Evolutionary conservation across 2,797 vertebrate species (phyloP).

Genomic region (Myoxocephalus aenaeus): DNA sequence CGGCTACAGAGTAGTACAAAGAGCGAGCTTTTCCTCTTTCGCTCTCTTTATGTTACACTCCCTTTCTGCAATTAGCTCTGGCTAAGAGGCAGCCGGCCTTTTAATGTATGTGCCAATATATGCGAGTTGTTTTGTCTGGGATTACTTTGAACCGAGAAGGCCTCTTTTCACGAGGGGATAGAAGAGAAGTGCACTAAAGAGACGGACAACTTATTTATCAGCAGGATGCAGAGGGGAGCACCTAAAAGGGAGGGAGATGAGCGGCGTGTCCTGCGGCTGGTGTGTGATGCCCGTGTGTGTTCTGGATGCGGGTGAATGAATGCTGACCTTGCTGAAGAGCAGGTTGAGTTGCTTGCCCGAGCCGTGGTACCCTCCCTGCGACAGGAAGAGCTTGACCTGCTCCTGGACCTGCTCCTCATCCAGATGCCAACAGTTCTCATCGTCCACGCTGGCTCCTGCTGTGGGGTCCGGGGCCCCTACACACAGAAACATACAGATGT

Average conservation of each 20-base stretch:
- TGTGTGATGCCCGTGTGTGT: slow-evolving; percentile 46
- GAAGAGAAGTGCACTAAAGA: slow-evolving; percentile 32
- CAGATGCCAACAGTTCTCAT: slow-evolving; percentile 99
- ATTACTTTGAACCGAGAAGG: slow-evolving; percentile 30
- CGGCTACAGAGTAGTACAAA: slow-evolving; percentile 14
- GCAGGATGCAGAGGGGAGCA: slow-evolving; percentile 35
- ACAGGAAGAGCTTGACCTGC: slow-evolving; percentile 98
- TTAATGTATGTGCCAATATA: slow-evolving; percentile 50
- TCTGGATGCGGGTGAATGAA: slow-evolving; percentile 37
- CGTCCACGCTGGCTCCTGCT: slow-evolving; percentile 97
- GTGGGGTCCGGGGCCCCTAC: slow-evolving; percentile 97
- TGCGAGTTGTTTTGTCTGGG: slow-evolving; percentile 43
- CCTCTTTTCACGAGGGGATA: slow-evolving; percentile 44
- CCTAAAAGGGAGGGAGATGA: slow-evolving; percentile 17
- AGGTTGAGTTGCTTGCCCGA: slow-evolving; percentile 99
- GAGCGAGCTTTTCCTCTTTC: slow-evolving; percentile 26
- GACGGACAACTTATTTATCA: slow-evolving; percentile 31
- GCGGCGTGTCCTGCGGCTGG: neutral
- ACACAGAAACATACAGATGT: slow-evolving; percentile 18
- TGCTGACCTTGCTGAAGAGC: slow-evolving; percentile 94
- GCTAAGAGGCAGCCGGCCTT: slow-evolving; percentile 44
- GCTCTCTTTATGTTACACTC: slow-evolving; percentile 28
- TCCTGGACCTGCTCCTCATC: slow-evolving; percentile 99
- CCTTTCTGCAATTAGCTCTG: slow-evolving; percentile 51
- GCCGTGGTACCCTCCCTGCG: slow-evolving; percentile 98